Conservation (phyloP, 2,113 vertebrate genomes). For the Diadophis punctatus region DNA sequence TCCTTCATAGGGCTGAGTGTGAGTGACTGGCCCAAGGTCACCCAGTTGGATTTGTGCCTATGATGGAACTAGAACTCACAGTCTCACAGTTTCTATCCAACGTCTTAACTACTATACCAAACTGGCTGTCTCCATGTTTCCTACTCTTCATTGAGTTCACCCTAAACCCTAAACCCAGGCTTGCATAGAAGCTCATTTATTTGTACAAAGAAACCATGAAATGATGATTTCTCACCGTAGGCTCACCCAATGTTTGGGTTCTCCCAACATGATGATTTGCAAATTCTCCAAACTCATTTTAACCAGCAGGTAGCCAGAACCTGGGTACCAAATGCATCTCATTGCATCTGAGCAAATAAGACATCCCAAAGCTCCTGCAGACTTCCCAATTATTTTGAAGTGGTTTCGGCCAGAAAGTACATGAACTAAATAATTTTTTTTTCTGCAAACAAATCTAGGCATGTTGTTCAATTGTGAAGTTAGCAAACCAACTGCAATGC, state of each 20-base stretch:
- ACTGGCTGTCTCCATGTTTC: not conserved
- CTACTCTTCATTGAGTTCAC: not conserved
- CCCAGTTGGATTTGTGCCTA: not conserved
- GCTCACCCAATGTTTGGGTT: not conserved
- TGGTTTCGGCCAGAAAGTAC: not conserved
- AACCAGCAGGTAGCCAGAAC: not conserved
- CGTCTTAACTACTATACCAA: not conserved
- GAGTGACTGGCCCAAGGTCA: not conserved
- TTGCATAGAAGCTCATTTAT: not conserved
- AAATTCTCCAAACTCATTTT: not conserved
- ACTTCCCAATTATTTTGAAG: not conserved
- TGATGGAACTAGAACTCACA: not conserved
- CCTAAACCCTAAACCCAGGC: not conserved
- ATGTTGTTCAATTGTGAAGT: not conserved
- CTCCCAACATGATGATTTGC: not conserved
- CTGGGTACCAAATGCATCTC: not conserved
- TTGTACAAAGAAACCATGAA: not conserved
- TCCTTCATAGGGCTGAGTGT: not conserved
- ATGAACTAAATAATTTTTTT: not conserved
- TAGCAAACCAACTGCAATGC: constrained; percentile 17
- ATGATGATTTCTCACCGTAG: not conserved
- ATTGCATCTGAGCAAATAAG: not conserved
- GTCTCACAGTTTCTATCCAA: not conserved
- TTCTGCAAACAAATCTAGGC: not conserved
- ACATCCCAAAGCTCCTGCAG: not conserved